phyloP scores from a whole-genome alignment of 2,888 invertebrate genomes.

The Dusona sp. region DNA sequence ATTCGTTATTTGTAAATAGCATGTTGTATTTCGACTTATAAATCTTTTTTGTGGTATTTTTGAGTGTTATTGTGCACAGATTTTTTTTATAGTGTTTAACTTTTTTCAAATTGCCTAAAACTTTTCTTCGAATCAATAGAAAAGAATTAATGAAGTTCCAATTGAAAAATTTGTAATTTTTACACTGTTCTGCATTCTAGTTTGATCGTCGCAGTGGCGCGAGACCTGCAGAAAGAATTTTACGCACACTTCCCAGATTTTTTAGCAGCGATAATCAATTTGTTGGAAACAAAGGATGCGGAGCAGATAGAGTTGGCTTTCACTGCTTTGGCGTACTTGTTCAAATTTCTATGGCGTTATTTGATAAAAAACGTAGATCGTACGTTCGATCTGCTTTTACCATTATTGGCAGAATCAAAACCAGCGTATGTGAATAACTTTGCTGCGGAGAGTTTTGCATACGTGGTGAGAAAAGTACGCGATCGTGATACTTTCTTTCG shows the following conservation, averaged over 20 bases:
- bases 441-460: slow-evolving; percentile 98
- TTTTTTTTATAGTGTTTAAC: not conserved
- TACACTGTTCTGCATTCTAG: slow-evolving; percentile 85
- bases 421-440: slow-evolving; percentile 95
- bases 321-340: slow-evolving; percentile 94
- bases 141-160: not conserved
- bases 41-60: too few relatives aligned
- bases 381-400: slow-evolving; percentile 90
- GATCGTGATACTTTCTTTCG: slow-evolving; percentile 91
- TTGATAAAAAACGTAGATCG: slow-evolving; percentile 92
- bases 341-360: slow-evolving; percentile 94
- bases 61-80: not conserved
- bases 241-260: slow-evolving; percentile 93
- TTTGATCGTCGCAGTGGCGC: slow-evolving; percentile 93
- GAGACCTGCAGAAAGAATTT: slow-evolving; percentile 95
- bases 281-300: slow-evolving; percentile 91
- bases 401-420: slow-evolving; percentile 91
- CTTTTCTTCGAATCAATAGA: not conserved
- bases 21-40: too few relatives aligned
- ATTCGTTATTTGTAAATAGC: too few relatives aligned
- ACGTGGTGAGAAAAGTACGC: slow-evolving; percentile 95
- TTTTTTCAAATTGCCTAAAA: not conserved
- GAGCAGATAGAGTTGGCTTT: slow-evolving; percentile 95
- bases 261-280: slow-evolving; percentile 89
- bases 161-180: not conserved